Conservation (phyloP, 2,888 invertebrate species). For the Cremastinae sp. region DNA sequence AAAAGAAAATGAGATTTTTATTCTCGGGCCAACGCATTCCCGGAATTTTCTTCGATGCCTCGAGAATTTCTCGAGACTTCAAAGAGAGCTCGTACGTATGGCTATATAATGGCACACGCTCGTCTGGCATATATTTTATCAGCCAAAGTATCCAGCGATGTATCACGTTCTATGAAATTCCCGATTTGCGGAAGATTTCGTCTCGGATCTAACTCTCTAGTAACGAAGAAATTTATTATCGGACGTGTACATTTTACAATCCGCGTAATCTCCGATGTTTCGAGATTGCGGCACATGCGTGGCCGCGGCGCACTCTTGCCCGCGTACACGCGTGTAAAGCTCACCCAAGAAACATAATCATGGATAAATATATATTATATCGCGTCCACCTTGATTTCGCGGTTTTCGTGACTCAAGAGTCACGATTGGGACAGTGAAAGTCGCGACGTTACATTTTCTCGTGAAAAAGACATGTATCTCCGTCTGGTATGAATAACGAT, state of each 20-base stretch:
- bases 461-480: not conserved
- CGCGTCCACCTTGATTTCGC: not conserved
- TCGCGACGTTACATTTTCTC: constrained; percentile 25
- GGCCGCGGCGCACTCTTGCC: not conserved
- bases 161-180: constrained; percentile 63
- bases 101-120: constrained; percentile 36
- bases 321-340: no score
- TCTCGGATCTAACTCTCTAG: constrained; percentile 22
- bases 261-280: not conserved
- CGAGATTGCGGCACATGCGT: constrained; percentile 16
- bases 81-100: constrained; percentile 34
- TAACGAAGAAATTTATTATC: constrained; percentile 34
- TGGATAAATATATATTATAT: constrained; percentile 37
- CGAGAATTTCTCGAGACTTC: constrained; percentile 17
- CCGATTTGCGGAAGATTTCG: constrained; percentile 54
- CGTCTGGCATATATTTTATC: constrained; percentile 39
- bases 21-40: constrained; percentile 56
- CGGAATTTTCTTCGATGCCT: constrained; percentile 58
- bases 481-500: constrained; percentile 33
- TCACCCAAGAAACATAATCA: not conserved
- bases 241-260: not conserved
- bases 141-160: not conserved
- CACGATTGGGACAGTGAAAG: constrained; percentile 32
- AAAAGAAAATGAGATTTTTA: no score
- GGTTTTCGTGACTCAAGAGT: constrained; percentile 1